Evolutionary conservation across 2,888 invertebrate genomes (phyloP).

Genomic region (Serrognathus titanus): DNA sequence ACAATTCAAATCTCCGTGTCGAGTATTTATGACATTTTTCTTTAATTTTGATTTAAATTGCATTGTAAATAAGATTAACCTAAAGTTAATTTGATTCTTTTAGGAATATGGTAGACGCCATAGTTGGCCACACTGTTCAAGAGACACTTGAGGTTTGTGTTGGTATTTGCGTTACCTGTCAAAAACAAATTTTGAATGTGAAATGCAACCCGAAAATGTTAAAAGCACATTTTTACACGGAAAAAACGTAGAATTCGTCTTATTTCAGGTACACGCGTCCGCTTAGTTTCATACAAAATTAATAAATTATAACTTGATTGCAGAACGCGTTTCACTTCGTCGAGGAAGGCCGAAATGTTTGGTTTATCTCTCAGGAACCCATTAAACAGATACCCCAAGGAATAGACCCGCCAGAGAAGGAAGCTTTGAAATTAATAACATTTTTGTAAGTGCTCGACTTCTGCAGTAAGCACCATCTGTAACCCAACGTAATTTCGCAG

Average conservation of each 20-base stretch:
- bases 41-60: too few species aligned
- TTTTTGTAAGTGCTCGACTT: conserved; percentile 9
- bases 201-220: conserved; percentile 3
- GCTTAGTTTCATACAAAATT: not conserved
- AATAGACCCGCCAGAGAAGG: conserved; percentile 9
- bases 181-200: not conserved
- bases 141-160: not conserved
- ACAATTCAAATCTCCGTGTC: too few species aligned
- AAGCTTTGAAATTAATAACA: conserved; percentile 12
- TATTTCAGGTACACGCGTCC: conserved; percentile 7
- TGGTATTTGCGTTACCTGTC: not conserved
- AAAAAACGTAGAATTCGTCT: conserved; percentile 8
- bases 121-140: not conserved
- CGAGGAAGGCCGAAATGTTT: conserved; percentile 12
- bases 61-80: too few species aligned
- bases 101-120: not conserved
- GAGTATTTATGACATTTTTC: too few species aligned
- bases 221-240: conserved; percentile 9
- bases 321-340: conserved; percentile 14
- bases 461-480: not conserved
- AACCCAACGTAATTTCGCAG: conserved; percentile 4
- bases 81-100: not conserved
- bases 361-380: conserved; percentile 16
- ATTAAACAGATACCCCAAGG: conserved; percentile 8
- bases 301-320: not conserved